These are phyloP conservation scores for Enteromius argenteus DNA, from an alignment of 2,797 vertebrate genomes.

Conservation along the genomic window DNA sequence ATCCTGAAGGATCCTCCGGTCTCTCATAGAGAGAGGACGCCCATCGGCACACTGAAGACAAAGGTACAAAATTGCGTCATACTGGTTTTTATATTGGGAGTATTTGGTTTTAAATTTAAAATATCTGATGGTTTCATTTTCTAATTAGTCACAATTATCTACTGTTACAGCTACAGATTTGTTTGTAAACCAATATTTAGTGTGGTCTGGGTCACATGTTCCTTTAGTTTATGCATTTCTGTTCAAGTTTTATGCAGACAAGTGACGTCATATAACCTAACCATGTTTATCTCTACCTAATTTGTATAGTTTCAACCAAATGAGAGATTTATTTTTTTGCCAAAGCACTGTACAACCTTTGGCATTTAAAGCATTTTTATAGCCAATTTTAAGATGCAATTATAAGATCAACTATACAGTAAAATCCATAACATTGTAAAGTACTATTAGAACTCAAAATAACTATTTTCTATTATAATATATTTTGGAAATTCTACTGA, in stretches of 20 bases:
- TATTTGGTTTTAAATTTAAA: not conserved
- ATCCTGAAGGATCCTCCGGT: constrained; percentile 86
- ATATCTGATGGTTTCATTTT: not conserved
- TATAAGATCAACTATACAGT: not conserved
- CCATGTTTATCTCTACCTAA: too few species aligned
- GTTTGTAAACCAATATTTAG: not conserved
- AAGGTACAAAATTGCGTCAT: not conserved
- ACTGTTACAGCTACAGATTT: not conserved
- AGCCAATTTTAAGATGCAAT: not conserved
- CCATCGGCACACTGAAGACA: constrained; percentile 89
- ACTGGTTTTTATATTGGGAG: not conserved
- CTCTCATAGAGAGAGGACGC: constrained; percentile 89
- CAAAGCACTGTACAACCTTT: not conserved
- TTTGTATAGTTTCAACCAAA: not conserved
- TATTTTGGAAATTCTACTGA: not conserved
- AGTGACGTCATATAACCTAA: not conserved
- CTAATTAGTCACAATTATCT: not conserved
- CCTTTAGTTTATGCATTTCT: not conserved
- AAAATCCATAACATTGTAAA: not conserved
- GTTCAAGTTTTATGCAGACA: not conserved
- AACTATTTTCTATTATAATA: not conserved
- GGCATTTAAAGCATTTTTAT: too few species aligned
- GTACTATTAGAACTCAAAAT: not conserved
- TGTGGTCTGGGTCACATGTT: not conserved
- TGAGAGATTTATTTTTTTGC: not conserved